Evolutionary conservation across 2,113 vertebrate species (phyloP), one percentile per base, ranked within the genome.

Genomic region (Natator depressus): DNA sequence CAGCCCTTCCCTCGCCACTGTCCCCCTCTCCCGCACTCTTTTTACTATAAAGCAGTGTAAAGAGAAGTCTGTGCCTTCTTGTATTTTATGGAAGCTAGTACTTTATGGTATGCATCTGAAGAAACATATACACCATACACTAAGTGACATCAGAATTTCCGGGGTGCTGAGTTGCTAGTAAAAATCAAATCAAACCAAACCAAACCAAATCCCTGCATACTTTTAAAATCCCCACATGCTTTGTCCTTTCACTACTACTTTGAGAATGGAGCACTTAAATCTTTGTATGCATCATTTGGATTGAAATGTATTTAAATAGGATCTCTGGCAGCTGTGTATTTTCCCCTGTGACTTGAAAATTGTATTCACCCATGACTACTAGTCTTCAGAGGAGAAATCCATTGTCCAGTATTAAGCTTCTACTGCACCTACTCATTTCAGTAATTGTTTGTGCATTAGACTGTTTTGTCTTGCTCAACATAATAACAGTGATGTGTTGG

Each of bases 271-370:
- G 89, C 59, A 80, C 69, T 51, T 88, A 88, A 90, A 50, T 93
- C 96, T 96, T 94, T 82, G 85, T 94, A 95, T 97, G 95, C 94
- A 97, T 97, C 94, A 97, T 92, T 87, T 85, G 91, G 85, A 96
- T 96, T 96, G 95, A 97, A 97, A 94, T 95, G 85, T 42, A 20
- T 81, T 78, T 91, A 93, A 96, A 95, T 96, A 78, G 95, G 95
- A 84, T 96, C 94, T 91, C 46, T 93, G 82, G 90, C 96, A 97
- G 91, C 62, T 75, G 5, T 90, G 47, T 93, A n/a, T 83, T 97
- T 96, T 94, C 69, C 69, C 47, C 62, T 93, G 84, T 59, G 79
- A 91, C 55, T 87, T 95, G 93, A 97, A 97, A 97, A 93, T 55
- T 57, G 25, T 47, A 95, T 47, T 96, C 88, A 94, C 91, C 97